phyloP scores from a whole-genome alignment of 2,797 vertebrate genomes.

The Pogoniulus pusillus region DNA sequence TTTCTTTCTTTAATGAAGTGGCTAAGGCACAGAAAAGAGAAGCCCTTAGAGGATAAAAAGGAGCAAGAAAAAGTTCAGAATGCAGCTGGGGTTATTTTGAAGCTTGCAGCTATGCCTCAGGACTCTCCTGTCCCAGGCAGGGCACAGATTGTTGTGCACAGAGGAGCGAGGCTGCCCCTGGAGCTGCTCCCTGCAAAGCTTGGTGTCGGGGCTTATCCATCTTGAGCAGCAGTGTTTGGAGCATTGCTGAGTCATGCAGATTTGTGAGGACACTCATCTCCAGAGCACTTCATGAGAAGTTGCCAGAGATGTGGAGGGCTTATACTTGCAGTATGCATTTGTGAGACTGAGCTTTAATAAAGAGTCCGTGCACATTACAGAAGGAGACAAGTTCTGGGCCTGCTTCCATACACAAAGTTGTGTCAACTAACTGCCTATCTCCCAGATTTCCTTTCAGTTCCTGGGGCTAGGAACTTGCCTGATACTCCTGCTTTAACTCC shows the following conservation, averaged over 20 bases:
- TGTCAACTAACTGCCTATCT: neutral
- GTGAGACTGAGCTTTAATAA: neutral
- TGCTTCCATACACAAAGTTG: neutral
- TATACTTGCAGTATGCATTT: neutral
- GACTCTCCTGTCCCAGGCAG: neutral
- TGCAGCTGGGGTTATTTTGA: neutral
- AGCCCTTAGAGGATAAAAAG: neutral
- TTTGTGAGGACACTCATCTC: conserved; percentile 11
- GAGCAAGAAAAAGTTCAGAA: neutral
- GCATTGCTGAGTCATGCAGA: neutral
- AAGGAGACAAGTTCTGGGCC: neutral
- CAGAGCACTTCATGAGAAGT: neutral
- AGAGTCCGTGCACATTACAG: neutral
- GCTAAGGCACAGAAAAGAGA: neutral
- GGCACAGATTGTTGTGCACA: conserved; percentile 7
- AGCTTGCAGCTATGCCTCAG: neutral
- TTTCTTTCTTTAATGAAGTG: neutral
- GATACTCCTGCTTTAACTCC: neutral
- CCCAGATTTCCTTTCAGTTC: neutral
- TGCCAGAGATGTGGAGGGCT: neutral
- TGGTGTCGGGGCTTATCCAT: neutral
- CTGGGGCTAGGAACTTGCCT: neutral
- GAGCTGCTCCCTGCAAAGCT: neutral
- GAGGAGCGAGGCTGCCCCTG: neutral
- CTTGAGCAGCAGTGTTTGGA: conserved; percentile 31